These are phyloP conservation scores for Scolanthus callimorphus DNA, from an alignment of 92 coral and sea anemone genomes.

Conservation along the genomic window DNA sequence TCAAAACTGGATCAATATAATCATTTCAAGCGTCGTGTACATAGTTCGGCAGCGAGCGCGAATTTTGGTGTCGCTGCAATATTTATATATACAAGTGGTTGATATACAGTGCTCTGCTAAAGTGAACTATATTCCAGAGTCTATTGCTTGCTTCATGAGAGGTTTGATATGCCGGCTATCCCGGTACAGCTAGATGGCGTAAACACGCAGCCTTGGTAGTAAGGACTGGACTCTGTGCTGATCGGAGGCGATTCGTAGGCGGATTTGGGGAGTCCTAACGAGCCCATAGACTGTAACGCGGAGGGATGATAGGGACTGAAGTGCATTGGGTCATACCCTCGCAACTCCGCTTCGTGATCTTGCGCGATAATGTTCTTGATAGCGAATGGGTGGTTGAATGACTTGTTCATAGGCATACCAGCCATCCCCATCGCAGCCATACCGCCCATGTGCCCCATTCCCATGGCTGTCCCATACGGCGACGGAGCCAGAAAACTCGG, in stretches of 20 bases:
- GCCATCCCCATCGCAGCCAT: constrained; percentile 43
- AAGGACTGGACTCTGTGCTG: constrained; percentile 73
- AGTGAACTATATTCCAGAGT: constrained; percentile 8
- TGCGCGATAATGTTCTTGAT: constrained; percentile 98
- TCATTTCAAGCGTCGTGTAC: constrained; percentile 35
- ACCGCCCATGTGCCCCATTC: constrained; percentile 41
- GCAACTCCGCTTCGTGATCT: constrained; percentile 97
- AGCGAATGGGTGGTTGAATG: constrained; percentile 99
- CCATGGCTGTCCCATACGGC: constrained; percentile 86
- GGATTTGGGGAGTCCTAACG: constrained; percentile 90
- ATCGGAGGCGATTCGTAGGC: constrained; percentile 71
- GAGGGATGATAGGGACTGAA: constrained; percentile 96
- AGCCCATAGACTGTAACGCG: constrained; percentile 77
- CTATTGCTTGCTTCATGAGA: constrained; percentile 60
- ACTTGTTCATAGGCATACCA: constrained; percentile 68
- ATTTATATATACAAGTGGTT: constrained; percentile 8
- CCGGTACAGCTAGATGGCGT: constrained; percentile 90
- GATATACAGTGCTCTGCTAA: constrained; percentile 1
- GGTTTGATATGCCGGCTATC: constrained; percentile 74
- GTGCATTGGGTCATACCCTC: constrained; percentile 98
- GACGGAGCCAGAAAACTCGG: constrained; percentile 93
- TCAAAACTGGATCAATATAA: constrained; percentile 22
- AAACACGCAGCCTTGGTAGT: constrained; percentile 89
- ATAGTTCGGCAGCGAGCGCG: constrained; percentile 11
- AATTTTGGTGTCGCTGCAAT: constrained; percentile 14